phyloP scores from a whole-genome alignment of 2,113 vertebrate species.

The Menidia beryllina region DNA sequence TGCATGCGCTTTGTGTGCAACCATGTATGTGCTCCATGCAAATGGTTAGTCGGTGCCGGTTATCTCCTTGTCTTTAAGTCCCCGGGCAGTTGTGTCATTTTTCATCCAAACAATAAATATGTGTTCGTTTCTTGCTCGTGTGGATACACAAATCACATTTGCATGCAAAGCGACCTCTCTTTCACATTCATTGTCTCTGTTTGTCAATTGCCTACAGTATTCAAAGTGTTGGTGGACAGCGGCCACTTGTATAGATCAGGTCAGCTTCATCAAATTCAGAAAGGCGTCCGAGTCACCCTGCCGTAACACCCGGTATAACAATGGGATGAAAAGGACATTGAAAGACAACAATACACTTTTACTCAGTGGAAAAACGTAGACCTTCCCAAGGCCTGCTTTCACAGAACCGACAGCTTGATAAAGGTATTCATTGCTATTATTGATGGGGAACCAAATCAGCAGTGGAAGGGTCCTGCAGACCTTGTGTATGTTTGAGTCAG shows the following conservation, averaged over 20 bases:
- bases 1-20: conserved; percentile 16
- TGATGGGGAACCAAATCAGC: conserved; percentile 49
- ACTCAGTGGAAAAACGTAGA: conserved; percentile 54
- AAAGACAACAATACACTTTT: conserved; percentile 49
- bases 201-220: conserved; percentile 48
- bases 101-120: conserved; percentile 40
- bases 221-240: conserved; percentile 38
- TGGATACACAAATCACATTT: conserved; percentile 21
- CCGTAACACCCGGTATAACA: conserved; percentile 42
- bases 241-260: conserved; percentile 65
- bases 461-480: conserved; percentile 41
- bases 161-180: conserved; percentile 29
- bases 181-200: conserved; percentile 18
- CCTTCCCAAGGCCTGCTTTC: conserved; percentile 54
- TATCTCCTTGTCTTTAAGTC: conserved; percentile 29
- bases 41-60: conserved; percentile 51
- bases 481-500: conserved; percentile 50
- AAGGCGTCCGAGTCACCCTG: conserved; percentile 47
- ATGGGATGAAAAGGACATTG: conserved; percentile 66
- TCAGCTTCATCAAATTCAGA: conserved; percentile 64
- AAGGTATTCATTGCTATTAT: conserved; percentile 63
- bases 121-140: neutral
- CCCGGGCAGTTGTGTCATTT: conserved; percentile 40
- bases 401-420: conserved; percentile 60
- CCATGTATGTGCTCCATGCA: conserved; percentile 50